Base-by-base conservation (phyloP, 2,888 invertebrate genomes). In the Lasioglossum lativentre region DNA sequence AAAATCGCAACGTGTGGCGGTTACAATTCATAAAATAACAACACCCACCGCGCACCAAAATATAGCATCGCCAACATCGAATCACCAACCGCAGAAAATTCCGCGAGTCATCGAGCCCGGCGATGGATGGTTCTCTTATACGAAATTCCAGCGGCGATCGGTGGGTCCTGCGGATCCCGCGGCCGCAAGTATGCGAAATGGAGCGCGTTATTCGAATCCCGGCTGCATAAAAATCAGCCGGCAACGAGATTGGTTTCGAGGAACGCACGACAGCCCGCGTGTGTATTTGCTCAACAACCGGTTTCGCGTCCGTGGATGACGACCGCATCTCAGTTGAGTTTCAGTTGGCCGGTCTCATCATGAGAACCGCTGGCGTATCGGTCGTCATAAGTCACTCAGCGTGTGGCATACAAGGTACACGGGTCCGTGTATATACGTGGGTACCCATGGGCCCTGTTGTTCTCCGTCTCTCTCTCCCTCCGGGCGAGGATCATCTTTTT, bases 301-400 rank as follows among this genome's bases (percentile, higher is more conserved):
- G 87, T 87, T 87, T 83, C 40, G 12, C 68, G 59, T 75, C 19
- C 70, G 2, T 40, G 38, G 40, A 70, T 40, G 70, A 70, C 70
- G 70, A 70, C 14, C 42, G 66, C 68, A 19, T 30, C 42, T 23
- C 47, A 5, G 30, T 16, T 12, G 19, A 30, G 74, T 27, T 16
- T 12, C 12, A 30, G 74, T 27, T 27, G 34, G 71, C 52, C 68
- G 16, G 42, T 66, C 66, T 75, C 47, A 34, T 66, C 42, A 82
- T 90, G 94, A 94, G 94, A 93, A 92, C 92, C 94, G 77, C 94
- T 93, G 92, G 80, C 80, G 85, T 92, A 93, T 92, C 91, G 92
- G 89, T 90, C 91, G 89, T 93, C 94, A 93, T 94, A 94, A 94
- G 94, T 94, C 94, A 94, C 94, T 93, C 94, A 93, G 94, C 94